phyloP scores from a whole-genome alignment of 2,888 invertebrate species.

The Rhagonycha fulva region DNA sequence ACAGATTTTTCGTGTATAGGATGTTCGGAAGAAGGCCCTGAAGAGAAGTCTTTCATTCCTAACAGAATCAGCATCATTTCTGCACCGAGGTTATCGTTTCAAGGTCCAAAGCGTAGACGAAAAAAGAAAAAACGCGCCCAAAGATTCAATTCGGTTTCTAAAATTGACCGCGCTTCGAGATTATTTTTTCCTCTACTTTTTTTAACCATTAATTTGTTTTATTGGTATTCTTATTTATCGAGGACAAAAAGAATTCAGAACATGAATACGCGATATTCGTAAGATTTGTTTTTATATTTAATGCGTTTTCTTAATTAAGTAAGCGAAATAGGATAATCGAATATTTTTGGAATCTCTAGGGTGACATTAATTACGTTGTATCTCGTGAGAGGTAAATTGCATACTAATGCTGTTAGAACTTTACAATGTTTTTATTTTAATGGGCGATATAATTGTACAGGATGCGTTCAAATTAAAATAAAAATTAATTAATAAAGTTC shows the following conservation, averaged over 20 bases:
- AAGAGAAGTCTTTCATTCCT: slow-evolving; percentile 24
- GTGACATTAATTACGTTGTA: not conserved
- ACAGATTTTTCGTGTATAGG: slow-evolving; percentile 48
- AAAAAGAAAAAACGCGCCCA: slow-evolving; percentile 59
- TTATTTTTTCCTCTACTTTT: slow-evolving; percentile 78
- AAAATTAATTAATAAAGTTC: too few species aligned
- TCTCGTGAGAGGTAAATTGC: not conserved
- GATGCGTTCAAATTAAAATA: not conserved
- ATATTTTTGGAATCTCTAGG: not conserved
- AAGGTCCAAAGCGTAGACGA: slow-evolving; percentile 36
- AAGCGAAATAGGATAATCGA: not conserved
- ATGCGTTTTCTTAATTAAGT: not conserved
- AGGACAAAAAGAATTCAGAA: slow-evolving; percentile 61
- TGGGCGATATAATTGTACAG: not conserved
- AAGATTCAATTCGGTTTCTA: slow-evolving; percentile 78
- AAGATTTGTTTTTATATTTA: not conserved
- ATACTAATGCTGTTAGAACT: not conserved
- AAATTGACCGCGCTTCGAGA: slow-evolving; percentile 76
- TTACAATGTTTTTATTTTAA: not conserved
- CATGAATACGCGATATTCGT: slow-evolving; percentile 36
- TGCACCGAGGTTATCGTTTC: slow-evolving; percentile 39
- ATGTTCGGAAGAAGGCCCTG: slow-evolving; percentile 35
- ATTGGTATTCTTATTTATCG: slow-evolving; percentile 77
- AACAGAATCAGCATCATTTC: slow-evolving; percentile 36
- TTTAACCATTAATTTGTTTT: slow-evolving; percentile 74